Evolutionary conservation across 2,113 vertebrate genomes (phyloP).

Genomic region (Saccopteryx leptura): DNA sequence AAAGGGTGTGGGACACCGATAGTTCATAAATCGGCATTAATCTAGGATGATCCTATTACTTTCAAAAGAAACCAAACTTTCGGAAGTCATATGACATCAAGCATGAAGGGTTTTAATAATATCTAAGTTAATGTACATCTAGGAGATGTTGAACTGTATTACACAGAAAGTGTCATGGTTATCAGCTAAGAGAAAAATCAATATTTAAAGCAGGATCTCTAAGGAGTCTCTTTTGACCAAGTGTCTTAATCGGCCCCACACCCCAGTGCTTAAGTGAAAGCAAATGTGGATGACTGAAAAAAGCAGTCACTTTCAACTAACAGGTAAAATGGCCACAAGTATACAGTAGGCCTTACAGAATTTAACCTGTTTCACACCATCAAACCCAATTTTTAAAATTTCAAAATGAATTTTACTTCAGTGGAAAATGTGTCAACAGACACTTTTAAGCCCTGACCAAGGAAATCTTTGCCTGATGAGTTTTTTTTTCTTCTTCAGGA

Average conservation of each 20-base stretch:
- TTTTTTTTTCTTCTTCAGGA: conserved; percentile 10
- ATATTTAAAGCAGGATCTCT: neutral
- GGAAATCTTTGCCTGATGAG: neutral
- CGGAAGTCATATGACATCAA: neutral
- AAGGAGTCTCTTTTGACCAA: neutral
- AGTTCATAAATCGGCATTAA: neutral
- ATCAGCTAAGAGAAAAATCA: neutral
- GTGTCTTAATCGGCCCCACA: neutral
- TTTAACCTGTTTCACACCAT: neutral
- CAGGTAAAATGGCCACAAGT: neutral
- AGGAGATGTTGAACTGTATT: neutral
- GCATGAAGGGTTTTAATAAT: neutral
- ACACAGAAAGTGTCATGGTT: neutral
- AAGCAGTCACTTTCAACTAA: neutral
- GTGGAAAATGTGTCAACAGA: neutral
- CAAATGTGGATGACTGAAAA: neutral
- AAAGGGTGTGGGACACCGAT: neutral
- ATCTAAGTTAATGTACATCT: neutral
- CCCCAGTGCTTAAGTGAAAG: neutral
- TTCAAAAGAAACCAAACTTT: conserved; percentile 3
- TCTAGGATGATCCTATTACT: neutral
- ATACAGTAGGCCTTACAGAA: neutral
- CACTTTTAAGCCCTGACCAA: conserved; percentile 23
- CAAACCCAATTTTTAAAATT: conserved; percentile 38
- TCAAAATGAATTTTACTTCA: conserved; percentile 7